Base-by-base conservation (phyloP, 2,888 invertebrate species). In the Nebria salina region DNA sequence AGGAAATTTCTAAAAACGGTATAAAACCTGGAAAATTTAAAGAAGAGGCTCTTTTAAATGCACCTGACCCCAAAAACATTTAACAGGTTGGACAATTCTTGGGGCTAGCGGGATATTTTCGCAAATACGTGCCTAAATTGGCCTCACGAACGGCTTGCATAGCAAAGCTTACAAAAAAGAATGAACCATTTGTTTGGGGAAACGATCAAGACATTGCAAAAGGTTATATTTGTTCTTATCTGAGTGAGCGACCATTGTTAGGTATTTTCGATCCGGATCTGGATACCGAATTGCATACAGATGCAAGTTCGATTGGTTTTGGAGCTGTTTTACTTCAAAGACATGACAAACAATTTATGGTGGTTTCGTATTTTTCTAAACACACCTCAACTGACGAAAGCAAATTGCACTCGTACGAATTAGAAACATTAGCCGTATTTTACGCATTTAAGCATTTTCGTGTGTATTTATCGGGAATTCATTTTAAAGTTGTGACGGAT, bases 191-290 rank as follows among this genome's bases (percentile, higher is more conserved):
- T 15, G n/a, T 20, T 20, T 7, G 13, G 13, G 13, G 66, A 66
- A 20, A 20, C 20, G 20, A 20, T 20, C 20, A 20, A 20, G 20
- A 20, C 0, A 1, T 20, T 20, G 25, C 66, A 66, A 66, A 13
- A 1, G 25, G 15, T 1, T 7, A 13, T 20, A 65, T 65, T 20
- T 0, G 20, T 20, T 20, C 65, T 15, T 20, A 1, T 20, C n/a
- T 66, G 13, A 20, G 2, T 2, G 1, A 8, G 7, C 66, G 66
- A 66, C 66, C 86, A 0, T 76, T 86, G 0, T 41, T 87, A 42
- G 85, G 83, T 0, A 72, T 86, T 9, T 87, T 84, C 73, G 83
- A 86, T 65, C 84, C 83, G 0, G 26, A 42, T 1, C 54, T 83
- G 6, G 68, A 80, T 4, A 85, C 82, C 2, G 85, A 86, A 74